Percentiles rank a stretch among this genome's conserved stretches.
Evolutionary conservation across 1,140 invertebrate genomes (phyloP).

Genomic region (Drosophila hydei): DNA sequence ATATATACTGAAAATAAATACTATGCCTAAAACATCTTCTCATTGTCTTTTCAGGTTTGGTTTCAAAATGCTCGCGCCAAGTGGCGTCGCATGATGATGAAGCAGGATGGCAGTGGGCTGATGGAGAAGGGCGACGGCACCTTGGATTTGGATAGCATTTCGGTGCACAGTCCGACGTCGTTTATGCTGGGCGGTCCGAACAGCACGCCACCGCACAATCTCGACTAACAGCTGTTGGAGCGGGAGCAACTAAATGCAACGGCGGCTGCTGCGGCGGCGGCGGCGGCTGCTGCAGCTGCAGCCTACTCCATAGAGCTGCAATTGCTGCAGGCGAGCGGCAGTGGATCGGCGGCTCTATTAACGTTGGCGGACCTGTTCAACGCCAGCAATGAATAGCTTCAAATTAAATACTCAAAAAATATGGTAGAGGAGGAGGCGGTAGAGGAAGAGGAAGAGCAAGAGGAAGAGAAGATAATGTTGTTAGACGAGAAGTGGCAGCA

Average conservation of each 20-base stretch:
- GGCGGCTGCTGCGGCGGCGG: conserved; percentile 3
- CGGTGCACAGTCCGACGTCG: conserved; percentile 84
- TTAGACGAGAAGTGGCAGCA: conserved; percentile 39
- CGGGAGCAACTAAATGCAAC: conserved; percentile 30
- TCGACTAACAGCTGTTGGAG: conserved; percentile 76
- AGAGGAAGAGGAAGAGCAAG: neutral
- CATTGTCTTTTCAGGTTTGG: conserved; percentile 91
- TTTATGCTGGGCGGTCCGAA: conserved; percentile 84
- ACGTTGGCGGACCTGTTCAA: conserved; percentile 57
- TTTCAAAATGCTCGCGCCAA: conserved; percentile 98
- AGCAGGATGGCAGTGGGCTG: conserved; percentile 89
- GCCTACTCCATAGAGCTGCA: conserved; percentile 50
- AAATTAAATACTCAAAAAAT: conserved; percentile 25
- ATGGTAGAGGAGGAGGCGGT: neutral
- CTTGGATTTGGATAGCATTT: conserved; percentile 86
- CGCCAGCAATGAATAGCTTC: conserved; percentile 44
- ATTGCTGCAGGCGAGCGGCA: conserved; percentile 38
- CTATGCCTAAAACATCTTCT: no score
- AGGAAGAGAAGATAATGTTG: conserved; percentile 42
- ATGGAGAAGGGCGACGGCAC: conserved; percentile 88
- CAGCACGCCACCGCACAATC: conserved; percentile 83
- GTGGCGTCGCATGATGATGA: conserved; percentile 96
- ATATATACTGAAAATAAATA: no score
- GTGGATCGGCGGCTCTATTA: conserved; percentile 42
- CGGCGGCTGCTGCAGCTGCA: conserved; percentile 23